Conservation (phyloP, 2,888 invertebrate genomes). For the Serripes groenlandicus region DNA sequence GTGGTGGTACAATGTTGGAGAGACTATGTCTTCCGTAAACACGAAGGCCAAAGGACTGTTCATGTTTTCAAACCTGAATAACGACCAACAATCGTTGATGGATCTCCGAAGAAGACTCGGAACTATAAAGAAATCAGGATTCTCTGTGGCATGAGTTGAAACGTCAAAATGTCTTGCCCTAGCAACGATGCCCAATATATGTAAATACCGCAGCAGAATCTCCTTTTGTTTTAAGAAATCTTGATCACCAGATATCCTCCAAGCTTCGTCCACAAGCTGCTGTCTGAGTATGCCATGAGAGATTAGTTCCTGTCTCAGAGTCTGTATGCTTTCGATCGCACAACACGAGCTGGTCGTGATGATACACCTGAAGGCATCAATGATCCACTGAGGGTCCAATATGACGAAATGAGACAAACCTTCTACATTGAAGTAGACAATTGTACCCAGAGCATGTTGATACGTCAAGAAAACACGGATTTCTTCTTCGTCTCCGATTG, state of each 20-base stretch:
- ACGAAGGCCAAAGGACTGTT: constrained; percentile 8
- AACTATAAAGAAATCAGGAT: constrained; percentile 19
- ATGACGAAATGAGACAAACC: constrained; percentile 26
- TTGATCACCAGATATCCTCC: constrained; percentile 1
- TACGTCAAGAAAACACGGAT: constrained; percentile 29
- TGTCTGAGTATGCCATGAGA: constrained; percentile 17
- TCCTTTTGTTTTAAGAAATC: constrained; percentile 22
- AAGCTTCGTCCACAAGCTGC: constrained; percentile 24
- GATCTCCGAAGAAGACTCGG: constrained; percentile 29
- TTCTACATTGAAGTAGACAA: constrained; percentile 36
- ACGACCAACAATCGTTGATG: neutral
- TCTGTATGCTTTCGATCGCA: neutral
- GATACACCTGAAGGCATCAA: constrained; percentile 49
- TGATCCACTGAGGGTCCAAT: constrained; percentile 35
- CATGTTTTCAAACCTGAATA: constrained; percentile 3
- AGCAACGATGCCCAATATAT: constrained; percentile 30
- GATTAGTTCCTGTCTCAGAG: constrained; percentile 5
- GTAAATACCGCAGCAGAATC: constrained; percentile 22
- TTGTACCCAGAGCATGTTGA: constrained; percentile 36
- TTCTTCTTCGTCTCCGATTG: constrained; percentile 26
- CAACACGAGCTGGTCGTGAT: constrained; percentile 38
- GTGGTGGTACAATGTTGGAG: constrained; percentile 32
- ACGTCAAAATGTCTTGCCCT: constrained; percentile 10
- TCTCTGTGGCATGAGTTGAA: neutral
- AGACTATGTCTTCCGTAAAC: constrained; percentile 9